Percentiles rank a stretch among this genome's conserved stretches.
Evolutionary conservation across 2,113 vertebrate species (phyloP).

Genomic region (Indri indri): DNA sequence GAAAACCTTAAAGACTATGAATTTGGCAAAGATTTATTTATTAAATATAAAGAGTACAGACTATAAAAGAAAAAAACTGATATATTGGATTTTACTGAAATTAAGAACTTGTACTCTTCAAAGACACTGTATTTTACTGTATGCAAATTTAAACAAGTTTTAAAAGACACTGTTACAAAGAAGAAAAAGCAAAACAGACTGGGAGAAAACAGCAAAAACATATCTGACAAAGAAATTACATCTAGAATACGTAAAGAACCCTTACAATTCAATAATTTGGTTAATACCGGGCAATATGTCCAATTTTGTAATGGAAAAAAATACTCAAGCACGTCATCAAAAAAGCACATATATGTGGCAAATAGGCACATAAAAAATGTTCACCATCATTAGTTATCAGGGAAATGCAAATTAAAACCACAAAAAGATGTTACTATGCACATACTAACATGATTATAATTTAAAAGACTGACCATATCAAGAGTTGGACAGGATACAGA

Average conservation of each 20-base stretch:
- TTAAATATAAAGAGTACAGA: conserved; percentile 1
- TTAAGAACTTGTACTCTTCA: not conserved
- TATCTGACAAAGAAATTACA: not conserved
- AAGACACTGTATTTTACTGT: not conserved
- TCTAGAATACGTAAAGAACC: not conserved
- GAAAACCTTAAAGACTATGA: conserved; percentile 8
- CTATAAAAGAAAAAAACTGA: not conserved
- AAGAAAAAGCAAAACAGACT: not conserved
- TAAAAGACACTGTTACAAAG: not conserved
- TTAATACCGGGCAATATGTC: not conserved
- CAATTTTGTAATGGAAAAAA: conserved; percentile 24
- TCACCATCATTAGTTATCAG: not conserved
- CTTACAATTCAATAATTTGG: not conserved
- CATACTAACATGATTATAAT: not conserved
- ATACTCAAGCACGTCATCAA: not conserved
- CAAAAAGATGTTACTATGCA: not conserved
- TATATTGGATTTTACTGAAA: not conserved
- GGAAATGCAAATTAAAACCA: not conserved
- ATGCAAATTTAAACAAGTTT: conserved; percentile 1
- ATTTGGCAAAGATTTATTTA: not conserved
- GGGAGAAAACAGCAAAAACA: not conserved
- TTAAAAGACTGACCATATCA: not conserved
- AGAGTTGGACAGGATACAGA: not conserved
- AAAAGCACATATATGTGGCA: not conserved
- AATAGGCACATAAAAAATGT: not conserved